Conservation (phyloP, 2,888 invertebrate genomes). For the Hemaris fuciformis region DNA sequence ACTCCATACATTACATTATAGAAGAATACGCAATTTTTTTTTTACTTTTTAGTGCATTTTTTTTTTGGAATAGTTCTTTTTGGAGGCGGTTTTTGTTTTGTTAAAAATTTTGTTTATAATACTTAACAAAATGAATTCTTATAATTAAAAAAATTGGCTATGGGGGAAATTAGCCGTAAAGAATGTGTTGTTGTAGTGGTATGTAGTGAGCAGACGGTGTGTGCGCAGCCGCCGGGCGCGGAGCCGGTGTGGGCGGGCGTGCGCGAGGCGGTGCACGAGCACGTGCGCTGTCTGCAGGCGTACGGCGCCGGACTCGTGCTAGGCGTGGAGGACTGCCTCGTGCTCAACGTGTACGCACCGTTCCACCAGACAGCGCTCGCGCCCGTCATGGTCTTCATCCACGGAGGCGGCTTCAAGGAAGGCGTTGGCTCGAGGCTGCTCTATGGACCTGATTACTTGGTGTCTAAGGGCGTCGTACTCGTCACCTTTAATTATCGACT, state of each 20-base stretch:
- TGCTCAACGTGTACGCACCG: conserved; percentile 33
- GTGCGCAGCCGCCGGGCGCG: conserved; percentile 16
- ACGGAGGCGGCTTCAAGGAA: conserved; percentile 37
- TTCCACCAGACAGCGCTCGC: conserved; percentile 2
- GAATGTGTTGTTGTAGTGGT: too few relatives aligned
- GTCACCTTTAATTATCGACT: conserved; percentile 44
- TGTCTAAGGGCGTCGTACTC: conserved; percentile 27
- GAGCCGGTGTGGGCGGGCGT: conserved; percentile 27
- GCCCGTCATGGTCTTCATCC: conserved; percentile 40
- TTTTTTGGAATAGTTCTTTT: too few relatives aligned
- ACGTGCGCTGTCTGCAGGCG: conserved; percentile 25
- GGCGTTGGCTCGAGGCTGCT: conserved; percentile 26
- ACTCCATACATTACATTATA: too few relatives aligned
- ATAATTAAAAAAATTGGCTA: too few relatives aligned
- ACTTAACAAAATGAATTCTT: too few relatives aligned
- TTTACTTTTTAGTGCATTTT: too few relatives aligned
- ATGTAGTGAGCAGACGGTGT: too few relatives aligned
- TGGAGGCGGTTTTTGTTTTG: too few relatives aligned
- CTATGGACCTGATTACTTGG: conserved; percentile 29
- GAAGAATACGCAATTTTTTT: too few relatives aligned
- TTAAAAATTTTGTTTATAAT: too few relatives aligned
- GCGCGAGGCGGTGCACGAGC: conserved; percentile 27
- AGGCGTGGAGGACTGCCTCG: conserved; percentile 34
- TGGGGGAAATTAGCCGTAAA: too few relatives aligned
- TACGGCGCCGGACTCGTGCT: conserved; percentile 15